Percentiles rank a stretch among this genome's conserved stretches.
Conservation (phyloP, 2,797 vertebrate genomes). For the Garrulus glandarius region DNA sequence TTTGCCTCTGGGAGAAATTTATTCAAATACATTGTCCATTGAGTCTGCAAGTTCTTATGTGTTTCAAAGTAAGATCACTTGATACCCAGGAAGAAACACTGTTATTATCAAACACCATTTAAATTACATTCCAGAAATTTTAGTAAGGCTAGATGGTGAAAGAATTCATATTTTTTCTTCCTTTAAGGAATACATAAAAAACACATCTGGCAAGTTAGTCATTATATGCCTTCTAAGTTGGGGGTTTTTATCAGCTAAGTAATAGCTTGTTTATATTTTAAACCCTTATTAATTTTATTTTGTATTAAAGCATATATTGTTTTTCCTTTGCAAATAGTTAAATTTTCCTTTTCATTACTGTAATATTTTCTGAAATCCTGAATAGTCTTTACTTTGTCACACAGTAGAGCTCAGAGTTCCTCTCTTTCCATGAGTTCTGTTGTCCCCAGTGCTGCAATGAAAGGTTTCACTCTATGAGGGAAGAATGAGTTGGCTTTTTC, state of each 20-base stretch:
- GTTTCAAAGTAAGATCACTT: not conserved
- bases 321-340: not conserved
- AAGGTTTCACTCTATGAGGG: not conserved
- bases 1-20: not conserved
- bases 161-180: not conserved
- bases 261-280: not conserved
- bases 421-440: not conserved
- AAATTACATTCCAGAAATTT: not conserved
- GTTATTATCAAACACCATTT: not conserved
- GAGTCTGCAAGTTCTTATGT: not conserved
- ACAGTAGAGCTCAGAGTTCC: not conserved
- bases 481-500: not conserved
- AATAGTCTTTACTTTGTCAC: not conserved
- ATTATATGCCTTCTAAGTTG: not conserved
- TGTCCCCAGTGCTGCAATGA: not conserved
- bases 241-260: rapidly evolving
- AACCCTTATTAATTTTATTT: not conserved
- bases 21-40: not conserved
- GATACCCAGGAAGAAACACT: not conserved
- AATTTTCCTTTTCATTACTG: not conserved
- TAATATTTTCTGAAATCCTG: not conserved
- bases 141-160: not conserved
- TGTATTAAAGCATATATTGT: not conserved
- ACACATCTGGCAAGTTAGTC: not conserved
- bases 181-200: not conserved